Evolutionary conservation across 2,888 invertebrate genomes (phyloP), one percentile per base, ranked within the genome.

Genomic region (Folsomia manolachei): DNA sequence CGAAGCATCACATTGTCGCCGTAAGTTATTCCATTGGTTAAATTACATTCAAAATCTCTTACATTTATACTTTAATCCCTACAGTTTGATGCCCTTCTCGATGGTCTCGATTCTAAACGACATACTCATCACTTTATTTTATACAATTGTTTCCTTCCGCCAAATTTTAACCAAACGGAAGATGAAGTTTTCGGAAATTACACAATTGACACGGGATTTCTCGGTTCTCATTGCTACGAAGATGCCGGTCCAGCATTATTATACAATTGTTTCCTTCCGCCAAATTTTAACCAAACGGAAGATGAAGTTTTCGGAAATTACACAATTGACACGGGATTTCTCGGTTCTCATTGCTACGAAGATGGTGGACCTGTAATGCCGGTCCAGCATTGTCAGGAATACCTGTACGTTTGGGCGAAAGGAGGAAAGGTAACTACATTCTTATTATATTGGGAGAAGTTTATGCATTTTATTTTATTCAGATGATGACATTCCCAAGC

Each of bases 401-500:
- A 67, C 53, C n/a, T 71, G 1, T 62, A 63, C 27, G 69, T 69
- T 0, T 74, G 74, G 74, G 64, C 66, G 4, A 53, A 52, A 2
- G 74, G 74, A 11, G 71, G 71, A 19, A 64, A 53, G 67, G 73
- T 72, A 66, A 24, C n/a, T n/a, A n/a, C n/a, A n/a, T 56, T 18
- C 56, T 19, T 56, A 56, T 19, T 21, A 19, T 56, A 19, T n/a
- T n/a, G n/a, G n/a, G n/a, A n/a, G n/a, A n/a, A n/a, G n/a, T n/a
- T n/a, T n/a, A n/a, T n/a, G n/a, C n/a, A n/a, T n/a, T n/a, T n/a
- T n/a, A n/a, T n/a, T n/a, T n/a, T n/a, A 51, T n/a, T n/a, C 56
- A 67, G 67, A 51, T 19, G 21, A 56, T 67, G 67, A 52, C 52
- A 1, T 67, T 56, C 21, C 67, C 67, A 4, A 56, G 56, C 53